phyloP scores from a whole-genome alignment of 2,888 invertebrate genomes.

The Apeira syringaria region DNA sequence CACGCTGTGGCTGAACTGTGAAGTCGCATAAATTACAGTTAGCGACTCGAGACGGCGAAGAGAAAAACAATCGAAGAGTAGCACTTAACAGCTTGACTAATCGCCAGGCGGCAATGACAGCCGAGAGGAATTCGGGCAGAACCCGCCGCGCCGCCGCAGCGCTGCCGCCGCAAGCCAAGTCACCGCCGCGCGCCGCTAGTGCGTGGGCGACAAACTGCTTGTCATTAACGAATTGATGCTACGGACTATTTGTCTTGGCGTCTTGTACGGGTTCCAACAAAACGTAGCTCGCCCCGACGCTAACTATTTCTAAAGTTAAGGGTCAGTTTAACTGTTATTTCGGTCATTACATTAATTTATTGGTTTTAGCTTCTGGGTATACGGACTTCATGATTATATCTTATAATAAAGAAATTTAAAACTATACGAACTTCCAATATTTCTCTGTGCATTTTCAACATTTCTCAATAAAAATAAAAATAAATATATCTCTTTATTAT shows the following conservation, averaged over 20 bases:
- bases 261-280: constrained; percentile 28
- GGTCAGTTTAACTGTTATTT: too few relatives aligned
- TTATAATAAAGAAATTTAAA: too few relatives aligned
- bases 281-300: constrained; percentile 18
- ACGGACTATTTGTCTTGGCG: constrained; percentile 31
- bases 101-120: constrained; percentile 75
- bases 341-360: too few relatives aligned
- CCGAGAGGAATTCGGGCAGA: constrained; percentile 55
- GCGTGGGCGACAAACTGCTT: constrained; percentile 55
- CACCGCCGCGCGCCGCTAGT: constrained; percentile 28
- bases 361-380: too few relatives aligned
- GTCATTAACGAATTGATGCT: constrained; percentile 46
- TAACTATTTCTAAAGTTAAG: constrained; percentile 1
- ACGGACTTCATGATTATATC: too few relatives aligned
- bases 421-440: too few relatives aligned
- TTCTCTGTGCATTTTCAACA: too few relatives aligned
- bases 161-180: constrained; percentile 61
- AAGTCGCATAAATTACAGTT: constrained; percentile 82
- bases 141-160: too few relatives aligned
- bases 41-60: constrained; percentile 58
- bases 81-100: constrained; percentile 81
- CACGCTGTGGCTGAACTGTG: constrained; percentile 68
- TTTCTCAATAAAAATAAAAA: too few relatives aligned
- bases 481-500: too few relatives aligned
- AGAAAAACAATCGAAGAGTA: constrained; percentile 80